These are phyloP conservation scores for Hypotaenidia okinawae DNA, from an alignment of 2,797 vertebrate species.

Conservation along the genomic window DNA sequence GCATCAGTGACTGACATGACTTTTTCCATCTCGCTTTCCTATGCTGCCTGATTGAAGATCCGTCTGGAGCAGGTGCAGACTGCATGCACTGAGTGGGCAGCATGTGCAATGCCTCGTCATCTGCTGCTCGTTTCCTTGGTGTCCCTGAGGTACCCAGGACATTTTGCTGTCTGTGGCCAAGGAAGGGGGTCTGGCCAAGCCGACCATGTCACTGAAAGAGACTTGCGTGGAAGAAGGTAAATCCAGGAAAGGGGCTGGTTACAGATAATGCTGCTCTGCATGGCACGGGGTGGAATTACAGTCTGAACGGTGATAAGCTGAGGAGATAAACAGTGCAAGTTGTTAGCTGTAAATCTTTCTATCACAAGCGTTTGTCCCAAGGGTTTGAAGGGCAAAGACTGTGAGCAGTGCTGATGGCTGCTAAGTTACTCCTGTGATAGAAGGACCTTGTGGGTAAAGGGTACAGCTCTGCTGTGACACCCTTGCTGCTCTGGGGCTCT, in stretches of 20 bases:
- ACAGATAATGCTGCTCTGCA: neutral
- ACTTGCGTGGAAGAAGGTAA: neutral
- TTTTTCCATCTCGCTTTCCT: neutral
- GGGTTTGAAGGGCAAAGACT: neutral
- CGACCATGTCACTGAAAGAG: neutral
- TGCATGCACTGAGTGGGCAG: neutral
- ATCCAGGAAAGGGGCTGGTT: neutral
- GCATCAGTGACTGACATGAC: neutral
- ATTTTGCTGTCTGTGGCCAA: neutral
- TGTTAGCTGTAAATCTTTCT: neutral
- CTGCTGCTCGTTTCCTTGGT: neutral
- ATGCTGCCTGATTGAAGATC: neutral
- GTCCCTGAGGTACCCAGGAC: neutral
- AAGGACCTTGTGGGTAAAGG: neutral
- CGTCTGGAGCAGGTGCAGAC: neutral
- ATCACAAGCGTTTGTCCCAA: neutral
- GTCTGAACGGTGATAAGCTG: neutral
- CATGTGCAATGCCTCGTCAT: rapidly evolving
- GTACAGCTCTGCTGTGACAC: neutral
- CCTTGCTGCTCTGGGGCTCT: neutral
- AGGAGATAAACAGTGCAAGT: neutral
- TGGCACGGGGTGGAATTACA: rapidly evolving
- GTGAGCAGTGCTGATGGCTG: neutral
- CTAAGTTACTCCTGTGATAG: neutral
- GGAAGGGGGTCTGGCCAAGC: neutral